phyloP scores from a whole-genome alignment of 1,140 invertebrate genomes.

The Euura saliciscinereae region DNA sequence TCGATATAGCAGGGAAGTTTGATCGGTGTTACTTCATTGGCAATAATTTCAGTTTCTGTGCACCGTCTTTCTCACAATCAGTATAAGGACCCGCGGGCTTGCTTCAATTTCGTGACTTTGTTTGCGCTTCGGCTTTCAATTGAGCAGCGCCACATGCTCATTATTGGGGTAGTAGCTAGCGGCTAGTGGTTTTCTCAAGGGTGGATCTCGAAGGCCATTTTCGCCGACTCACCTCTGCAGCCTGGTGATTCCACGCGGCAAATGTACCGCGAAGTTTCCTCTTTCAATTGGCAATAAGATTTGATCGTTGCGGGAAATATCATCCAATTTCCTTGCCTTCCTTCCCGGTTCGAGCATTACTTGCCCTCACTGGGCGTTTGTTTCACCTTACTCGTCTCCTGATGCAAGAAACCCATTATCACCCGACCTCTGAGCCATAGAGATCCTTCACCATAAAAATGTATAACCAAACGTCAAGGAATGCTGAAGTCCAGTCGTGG shows the following conservation, averaged over 20 bases:
- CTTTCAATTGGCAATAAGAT: conserved; percentile 58
- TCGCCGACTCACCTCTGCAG: conserved; percentile 33
- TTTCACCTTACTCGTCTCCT: neutral
- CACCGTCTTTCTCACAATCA: neutral
- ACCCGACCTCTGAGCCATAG: neutral
- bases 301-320: conserved; percentile 58
- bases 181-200: conserved; percentile 14
- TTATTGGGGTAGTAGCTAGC: conserved; percentile 5
- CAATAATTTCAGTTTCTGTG: no score
- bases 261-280: conserved; percentile 55
- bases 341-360: conserved; percentile 26
- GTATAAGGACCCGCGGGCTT: neutral
- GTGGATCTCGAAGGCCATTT: conserved; percentile 34
- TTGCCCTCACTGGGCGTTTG: neutral
- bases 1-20: conserved; percentile 36
- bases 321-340: conserved; percentile 55
- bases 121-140: neutral
- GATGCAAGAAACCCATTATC: neutral
- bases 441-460: neutral
- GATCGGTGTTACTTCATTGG: neutral
- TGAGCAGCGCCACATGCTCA: conserved; percentile 3
- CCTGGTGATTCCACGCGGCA: conserved; percentile 44
- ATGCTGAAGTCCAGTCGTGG: neutral
- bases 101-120: neutral
- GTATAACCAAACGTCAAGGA: neutral